Conservation (phyloP, 2,888 invertebrate genomes). For the Lissocephala sabroskyi region DNA sequence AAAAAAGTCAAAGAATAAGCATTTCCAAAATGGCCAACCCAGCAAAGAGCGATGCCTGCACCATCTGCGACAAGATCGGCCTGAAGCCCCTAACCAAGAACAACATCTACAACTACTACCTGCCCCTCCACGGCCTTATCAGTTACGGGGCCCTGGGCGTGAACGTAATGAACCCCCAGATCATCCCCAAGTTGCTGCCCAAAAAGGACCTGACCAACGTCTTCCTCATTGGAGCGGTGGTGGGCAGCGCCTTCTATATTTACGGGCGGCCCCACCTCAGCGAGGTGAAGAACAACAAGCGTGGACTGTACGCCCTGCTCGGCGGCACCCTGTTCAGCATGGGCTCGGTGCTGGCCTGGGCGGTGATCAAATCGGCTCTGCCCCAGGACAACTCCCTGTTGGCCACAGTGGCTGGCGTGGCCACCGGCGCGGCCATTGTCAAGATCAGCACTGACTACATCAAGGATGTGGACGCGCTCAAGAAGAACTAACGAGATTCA, state of each 20-base stretch:
- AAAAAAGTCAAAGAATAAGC: constrained; percentile 6
- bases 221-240: constrained; percentile 83
- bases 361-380: constrained; percentile 85
- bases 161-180: constrained; percentile 87
- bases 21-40: constrained; percentile 52
- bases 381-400: constrained; percentile 62
- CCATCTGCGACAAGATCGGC: constrained; percentile 68
- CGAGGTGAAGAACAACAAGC: constrained; percentile 76
- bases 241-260: constrained; percentile 88
- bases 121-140: constrained; percentile 81
- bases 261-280: constrained; percentile 86
- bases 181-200: constrained; percentile 78
- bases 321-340: constrained; percentile 89
- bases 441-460: constrained; percentile 70
- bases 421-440: constrained; percentile 67
- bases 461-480: constrained; percentile 65
- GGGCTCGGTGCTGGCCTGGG: constrained; percentile 92
- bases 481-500: constrained; percentile 33
- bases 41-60: constrained; percentile 51
- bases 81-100: constrained; percentile 81
- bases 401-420: constrained; percentile 66
- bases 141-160: constrained; percentile 86
- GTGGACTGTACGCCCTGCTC: constrained; percentile 78
- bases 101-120: constrained; percentile 83
- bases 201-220: constrained; percentile 84